phyloP scores from a whole-genome alignment of 2,888 invertebrate genomes.

The Drosophila emarginata region DNA sequence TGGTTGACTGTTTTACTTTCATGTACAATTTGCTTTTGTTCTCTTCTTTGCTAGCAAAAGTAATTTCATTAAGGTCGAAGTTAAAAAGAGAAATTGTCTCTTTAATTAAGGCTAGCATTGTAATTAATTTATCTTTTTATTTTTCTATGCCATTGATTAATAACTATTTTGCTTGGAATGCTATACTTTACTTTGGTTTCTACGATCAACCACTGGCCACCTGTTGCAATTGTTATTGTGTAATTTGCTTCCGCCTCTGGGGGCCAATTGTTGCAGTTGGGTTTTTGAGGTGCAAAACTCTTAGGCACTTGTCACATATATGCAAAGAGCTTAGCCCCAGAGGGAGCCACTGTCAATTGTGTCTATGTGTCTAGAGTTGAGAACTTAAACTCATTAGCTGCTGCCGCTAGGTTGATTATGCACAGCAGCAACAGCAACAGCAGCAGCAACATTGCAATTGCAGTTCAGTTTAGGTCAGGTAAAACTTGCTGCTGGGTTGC shows the following conservation, averaged over 20 bases:
- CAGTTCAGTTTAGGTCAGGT: conserved; percentile 16
- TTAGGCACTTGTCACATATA: conserved; percentile 37
- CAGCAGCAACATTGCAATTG: not conserved
- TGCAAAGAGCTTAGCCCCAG: conserved; percentile 16
- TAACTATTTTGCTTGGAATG: not conserved
- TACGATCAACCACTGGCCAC: not conserved
- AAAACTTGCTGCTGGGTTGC: conserved; percentile 11
- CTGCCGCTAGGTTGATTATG: conserved; percentile 64
- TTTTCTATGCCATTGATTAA: conserved; percentile 1
- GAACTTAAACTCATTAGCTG: conserved; percentile 75
- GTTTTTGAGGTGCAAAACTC: conserved; percentile 39
- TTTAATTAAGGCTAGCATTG: not conserved
- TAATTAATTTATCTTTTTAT: not conserved
- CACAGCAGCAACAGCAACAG: conserved; percentile 33
- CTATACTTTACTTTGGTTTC: not conserved
- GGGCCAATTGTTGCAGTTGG: conserved; percentile 43
- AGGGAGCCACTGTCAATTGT: conserved; percentile 60
- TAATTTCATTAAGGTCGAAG: conserved; percentile 63
- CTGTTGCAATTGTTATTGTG: conserved; percentile 2
- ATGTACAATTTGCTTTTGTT: conserved; percentile 4
- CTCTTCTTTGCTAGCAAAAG: conserved; percentile 27
- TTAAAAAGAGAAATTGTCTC: not conserved
- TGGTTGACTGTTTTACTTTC: conserved; percentile 11
- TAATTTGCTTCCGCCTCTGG: conserved; percentile 21
- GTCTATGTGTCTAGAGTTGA: conserved; percentile 56